Evolutionary conservation across 2,113 vertebrate species (phyloP).

Genomic region (Petroica traversi): DNA sequence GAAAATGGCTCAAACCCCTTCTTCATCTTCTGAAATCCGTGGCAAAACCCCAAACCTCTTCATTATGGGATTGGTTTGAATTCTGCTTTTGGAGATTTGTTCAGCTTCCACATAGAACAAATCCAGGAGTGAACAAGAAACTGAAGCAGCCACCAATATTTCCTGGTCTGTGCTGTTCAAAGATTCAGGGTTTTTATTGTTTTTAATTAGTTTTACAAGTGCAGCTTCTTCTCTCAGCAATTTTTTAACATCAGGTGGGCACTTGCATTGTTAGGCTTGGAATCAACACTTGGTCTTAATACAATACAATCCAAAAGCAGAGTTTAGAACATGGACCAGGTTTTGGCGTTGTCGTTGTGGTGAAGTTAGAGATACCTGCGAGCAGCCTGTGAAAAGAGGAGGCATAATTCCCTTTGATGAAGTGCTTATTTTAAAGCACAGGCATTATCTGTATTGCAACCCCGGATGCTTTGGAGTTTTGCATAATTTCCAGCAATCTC

Average conservation of each 20-base stretch:
- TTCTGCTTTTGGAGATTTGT: neutral
- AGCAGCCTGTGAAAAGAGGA: neutral
- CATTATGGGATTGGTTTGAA: neutral
- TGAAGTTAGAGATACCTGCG: neutral
- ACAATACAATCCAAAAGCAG: neutral
- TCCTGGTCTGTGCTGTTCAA: neutral
- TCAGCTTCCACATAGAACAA: neutral
- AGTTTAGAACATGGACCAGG: neutral
- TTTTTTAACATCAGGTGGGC: neutral
- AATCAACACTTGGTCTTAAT: neutral
- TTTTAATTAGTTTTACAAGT: neutral
- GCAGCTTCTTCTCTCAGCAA: neutral
- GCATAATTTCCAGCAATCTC: slow-evolving; percentile 50
- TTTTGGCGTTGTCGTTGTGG: neutral
- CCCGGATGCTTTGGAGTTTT: slow-evolving; percentile 34
- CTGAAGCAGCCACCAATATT: neutral
- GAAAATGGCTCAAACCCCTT: neutral
- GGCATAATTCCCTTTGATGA: slow-evolving; percentile 35
- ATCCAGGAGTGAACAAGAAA: neutral
- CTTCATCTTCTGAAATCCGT: neutral
- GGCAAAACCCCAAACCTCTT: neutral
- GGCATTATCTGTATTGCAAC: slow-evolving; percentile 29
- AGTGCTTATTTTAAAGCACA: slow-evolving; percentile 31
- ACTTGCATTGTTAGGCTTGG: neutral
- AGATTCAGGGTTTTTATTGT: neutral